A percentile compares a stretch with the other conserved stretches of the same genome.
Evolutionary conservation across 2,113 vertebrate species (phyloP).

Genomic region (Pipa parva): DNA sequence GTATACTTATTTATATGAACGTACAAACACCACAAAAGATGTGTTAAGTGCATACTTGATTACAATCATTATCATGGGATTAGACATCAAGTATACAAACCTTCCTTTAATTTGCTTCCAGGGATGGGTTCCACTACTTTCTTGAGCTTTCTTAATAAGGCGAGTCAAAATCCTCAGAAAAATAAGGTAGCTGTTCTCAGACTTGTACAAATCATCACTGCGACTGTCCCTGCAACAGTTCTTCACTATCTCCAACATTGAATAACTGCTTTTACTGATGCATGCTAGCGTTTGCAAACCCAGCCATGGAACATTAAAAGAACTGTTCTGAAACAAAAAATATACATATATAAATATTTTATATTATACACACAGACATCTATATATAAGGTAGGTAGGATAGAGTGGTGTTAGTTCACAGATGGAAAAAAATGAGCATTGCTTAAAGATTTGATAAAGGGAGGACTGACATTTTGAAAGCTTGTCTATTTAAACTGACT

Average conservation of each 20-base stretch:
- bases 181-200: slow-evolving; percentile 86
- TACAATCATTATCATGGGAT: background rate
- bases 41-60: too few relatives aligned
- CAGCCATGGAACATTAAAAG: slow-evolving; percentile 86
- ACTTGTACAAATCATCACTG: slow-evolving; percentile 69
- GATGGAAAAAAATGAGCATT: too few relatives aligned
- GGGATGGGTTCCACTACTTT: slow-evolving; percentile 66
- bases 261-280: slow-evolving; percentile 74
- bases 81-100: slow-evolving; percentile 50
- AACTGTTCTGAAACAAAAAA: slow-evolving; percentile 67
- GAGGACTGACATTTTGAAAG: too few relatives aligned
- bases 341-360: background rate
- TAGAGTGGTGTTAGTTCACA: too few relatives aligned
- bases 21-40: background rate
- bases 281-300: slow-evolving; percentile 76
- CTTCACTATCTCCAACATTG: slow-evolving; percentile 79
- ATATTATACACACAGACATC: background rate
- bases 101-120: slow-evolving; percentile 98
- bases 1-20: background rate
- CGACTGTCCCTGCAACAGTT: slow-evolving; percentile 69
- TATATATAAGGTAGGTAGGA: too few relatives aligned
- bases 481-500: too few relatives aligned
- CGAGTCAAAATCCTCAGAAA: slow-evolving; percentile 85
- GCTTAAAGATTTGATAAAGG: too few relatives aligned
- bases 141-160: slow-evolving; percentile 71